A percentile compares a stretch with the other conserved stretches of the same genome.
These are phyloP conservation scores for Agrypnia vestita DNA, from an alignment of 1,140 invertebrate species.

Conservation along the genomic window DNA sequence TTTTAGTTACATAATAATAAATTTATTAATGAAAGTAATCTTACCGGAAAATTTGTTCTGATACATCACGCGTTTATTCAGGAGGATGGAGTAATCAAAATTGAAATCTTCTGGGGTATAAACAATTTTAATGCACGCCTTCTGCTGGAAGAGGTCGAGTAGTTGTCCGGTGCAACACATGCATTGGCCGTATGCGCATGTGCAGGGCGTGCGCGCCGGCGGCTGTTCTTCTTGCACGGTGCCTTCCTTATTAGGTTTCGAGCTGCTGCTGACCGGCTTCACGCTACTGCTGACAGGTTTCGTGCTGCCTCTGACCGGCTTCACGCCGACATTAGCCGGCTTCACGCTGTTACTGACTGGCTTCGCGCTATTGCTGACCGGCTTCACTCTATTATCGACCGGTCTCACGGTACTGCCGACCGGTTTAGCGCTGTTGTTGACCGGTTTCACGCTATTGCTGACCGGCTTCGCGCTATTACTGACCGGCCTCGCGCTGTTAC, in stretches of 20 bases:
- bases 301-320: background rate
- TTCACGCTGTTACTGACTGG: background rate
- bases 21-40: background rate
- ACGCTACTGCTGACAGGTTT: slow-evolving; percentile 8
- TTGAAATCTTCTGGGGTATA: slow-evolving; percentile 84
- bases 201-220: slow-evolving; percentile 60
- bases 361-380: slow-evolving; percentile 3
- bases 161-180: slow-evolving; percentile 74
- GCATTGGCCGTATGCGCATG: slow-evolving; percentile 66
- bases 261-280: slow-evolving; percentile 3
- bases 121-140: slow-evolving; percentile 82
- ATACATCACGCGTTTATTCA: slow-evolving; percentile 81
- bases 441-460: background rate
- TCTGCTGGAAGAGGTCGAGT: slow-evolving; percentile 79
- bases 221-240: background rate
- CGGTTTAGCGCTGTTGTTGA: background rate
- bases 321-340: background rate
- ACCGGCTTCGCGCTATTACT: background rate
- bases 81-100: slow-evolving; percentile 78
- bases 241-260: slow-evolving; percentile 7
- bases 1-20: too few species aligned
- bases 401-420: background rate
- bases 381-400: background rate
- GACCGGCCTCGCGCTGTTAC: background rate
- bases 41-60: slow-evolving; percentile 79